Evolutionary conservation across 1,140 invertebrate genomes (phyloP), one percentile per base, ranked within the genome.

Genomic region (Calliopsis andreniformis): DNA sequence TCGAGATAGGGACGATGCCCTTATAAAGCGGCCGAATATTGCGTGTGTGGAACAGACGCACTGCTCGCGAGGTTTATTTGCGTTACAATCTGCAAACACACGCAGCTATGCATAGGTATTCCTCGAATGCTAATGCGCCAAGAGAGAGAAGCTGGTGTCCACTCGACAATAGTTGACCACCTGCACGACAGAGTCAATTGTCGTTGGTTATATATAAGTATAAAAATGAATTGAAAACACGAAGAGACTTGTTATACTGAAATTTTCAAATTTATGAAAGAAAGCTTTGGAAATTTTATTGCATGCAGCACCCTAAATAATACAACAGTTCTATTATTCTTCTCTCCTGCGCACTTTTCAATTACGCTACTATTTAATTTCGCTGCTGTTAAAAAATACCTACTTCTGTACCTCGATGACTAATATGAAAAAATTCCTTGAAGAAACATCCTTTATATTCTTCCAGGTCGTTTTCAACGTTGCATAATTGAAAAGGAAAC

Each of bases 61-160:
- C 53, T 53, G 72, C 47, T 76, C 39, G 78, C 23, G 58, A 70
- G 76, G 75, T 87, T 87, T 86, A 86, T 87, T 88, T 87, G 79
- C 81, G 66, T 87, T 88, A 87, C 80, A n/a, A 85, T 87, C 80
- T 76, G 85, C 85, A 87, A 88, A 89, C 87, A 88, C 78, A 78
- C 81, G 81, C 62, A 71, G 75, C 83, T 86, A 87, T 87, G 86
- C 81, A n/a, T n/a, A n/a, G n/a, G 76, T 85, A 79, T 75, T 43
- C 70, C 70, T 68, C 63, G 82, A 83, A 88, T 88, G 79, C 83
- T 87, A 87, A 89, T 86, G 71, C 70, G 53, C 51, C 5, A 14
- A 70, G 16, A 25, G n/a, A 71, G 25, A 2, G 23, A 49, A 49
- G 62, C 12, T 67, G 49, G 67, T 51, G 39, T 75, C 30, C 49